phyloP scores from a whole-genome alignment of 2,113 vertebrate species.

The Rhabdomys dilectus region DNA sequence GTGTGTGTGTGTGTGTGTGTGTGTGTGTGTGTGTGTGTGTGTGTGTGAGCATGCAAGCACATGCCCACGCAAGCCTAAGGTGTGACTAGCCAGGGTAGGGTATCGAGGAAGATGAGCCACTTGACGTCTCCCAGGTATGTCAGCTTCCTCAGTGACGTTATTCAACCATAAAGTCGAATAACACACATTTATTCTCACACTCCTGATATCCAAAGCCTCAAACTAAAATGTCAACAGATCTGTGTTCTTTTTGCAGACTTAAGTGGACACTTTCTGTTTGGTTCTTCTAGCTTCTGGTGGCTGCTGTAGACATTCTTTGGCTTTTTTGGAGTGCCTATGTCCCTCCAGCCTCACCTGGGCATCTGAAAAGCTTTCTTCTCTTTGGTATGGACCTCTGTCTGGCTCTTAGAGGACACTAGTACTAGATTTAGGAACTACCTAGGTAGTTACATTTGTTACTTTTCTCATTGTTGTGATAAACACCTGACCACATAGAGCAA shows the following conservation, averaged over 20 bases:
- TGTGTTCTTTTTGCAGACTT: not conserved
- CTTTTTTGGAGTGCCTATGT: not conserved
- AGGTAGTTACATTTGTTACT: not conserved
- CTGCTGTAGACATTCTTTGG: not conserved
- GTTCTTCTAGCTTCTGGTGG: not conserved
- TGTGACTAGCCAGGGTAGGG: not conserved
- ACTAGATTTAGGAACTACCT: not conserved
- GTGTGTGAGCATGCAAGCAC: too few relatives aligned
- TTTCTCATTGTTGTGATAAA: not conserved
- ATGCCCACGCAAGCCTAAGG: not conserved
- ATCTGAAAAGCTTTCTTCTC: not conserved
- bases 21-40: too few relatives aligned
- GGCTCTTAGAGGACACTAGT: not conserved
- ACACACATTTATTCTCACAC: not conserved
- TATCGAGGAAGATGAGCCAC: not conserved
- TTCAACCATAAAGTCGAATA: not conserved
- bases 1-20: too few relatives aligned
- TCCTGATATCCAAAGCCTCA: not conserved
- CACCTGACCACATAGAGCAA: not conserved
- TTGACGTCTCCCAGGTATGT: too few relatives aligned
- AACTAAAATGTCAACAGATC: not conserved
- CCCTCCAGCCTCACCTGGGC: not conserved
- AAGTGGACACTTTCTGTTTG: not conserved
- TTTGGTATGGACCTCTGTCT: not conserved
- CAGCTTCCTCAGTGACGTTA: not conserved